Conservation (phyloP, 2,888 invertebrate species). For the Cartodere bifasciata region DNA sequence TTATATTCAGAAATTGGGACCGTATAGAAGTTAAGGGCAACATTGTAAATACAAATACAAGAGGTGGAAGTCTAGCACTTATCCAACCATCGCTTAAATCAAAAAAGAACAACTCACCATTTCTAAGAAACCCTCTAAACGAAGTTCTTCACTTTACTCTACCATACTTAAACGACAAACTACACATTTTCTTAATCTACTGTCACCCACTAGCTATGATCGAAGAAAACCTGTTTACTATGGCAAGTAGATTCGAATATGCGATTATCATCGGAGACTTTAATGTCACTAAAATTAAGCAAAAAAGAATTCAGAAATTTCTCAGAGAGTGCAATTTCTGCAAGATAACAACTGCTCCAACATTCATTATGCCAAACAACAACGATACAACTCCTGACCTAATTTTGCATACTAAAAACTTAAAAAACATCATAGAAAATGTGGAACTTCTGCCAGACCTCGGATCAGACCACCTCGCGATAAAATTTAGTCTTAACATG, state of each 20-base stretch:
- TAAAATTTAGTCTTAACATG: too few relatives aligned
- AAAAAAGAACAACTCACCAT: slow-evolving; percentile 1
- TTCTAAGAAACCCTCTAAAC: slow-evolving; percentile 3
- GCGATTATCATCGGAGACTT: slow-evolving; percentile 4
- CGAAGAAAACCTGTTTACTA: slow-evolving; percentile 2
- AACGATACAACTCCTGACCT: slow-evolving; percentile 3
- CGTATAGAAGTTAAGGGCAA: too few relatives aligned
- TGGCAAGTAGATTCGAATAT: neutral
- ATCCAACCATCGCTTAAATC: slow-evolving; percentile 4
- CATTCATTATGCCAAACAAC: slow-evolving; percentile 1
- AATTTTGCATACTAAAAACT: slow-evolving; percentile 1
- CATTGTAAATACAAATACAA: too few relatives aligned
- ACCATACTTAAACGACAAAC: slow-evolving; percentile 4
- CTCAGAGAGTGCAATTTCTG: neutral
- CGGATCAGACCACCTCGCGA: slow-evolving; percentile 1
- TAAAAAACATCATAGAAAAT: neutral
- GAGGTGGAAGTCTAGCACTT: slow-evolving; percentile 4
- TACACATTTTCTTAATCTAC: slow-evolving; percentile 6
- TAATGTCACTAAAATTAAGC: slow-evolving; percentile 4
- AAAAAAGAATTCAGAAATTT: slow-evolving; percentile 1
- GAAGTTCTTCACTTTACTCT: slow-evolving; percentile 8
- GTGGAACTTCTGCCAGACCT: neutral
- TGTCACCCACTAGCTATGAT: neutral
- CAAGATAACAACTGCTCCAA: slow-evolving; percentile 2
- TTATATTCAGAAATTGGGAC: neutral